Conservation (phyloP, 1,140 invertebrate genomes). For the Caenorhabditis remanei region DNA sequence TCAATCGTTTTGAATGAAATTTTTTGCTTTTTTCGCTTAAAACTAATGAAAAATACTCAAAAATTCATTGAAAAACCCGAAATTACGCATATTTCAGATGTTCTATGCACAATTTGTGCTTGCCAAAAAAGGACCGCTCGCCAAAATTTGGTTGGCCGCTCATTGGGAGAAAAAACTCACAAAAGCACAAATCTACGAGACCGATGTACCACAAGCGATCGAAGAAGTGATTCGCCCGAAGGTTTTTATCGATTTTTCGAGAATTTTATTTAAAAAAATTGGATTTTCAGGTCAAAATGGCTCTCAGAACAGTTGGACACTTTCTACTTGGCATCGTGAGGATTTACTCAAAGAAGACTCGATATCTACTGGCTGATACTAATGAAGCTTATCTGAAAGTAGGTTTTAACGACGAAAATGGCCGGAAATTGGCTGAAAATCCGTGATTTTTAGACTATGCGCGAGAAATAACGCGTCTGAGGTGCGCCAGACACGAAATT, state of each 20-base stretch:
- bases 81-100: constrained; percentile 69
- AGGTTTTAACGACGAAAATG: constrained; percentile 87
- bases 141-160: constrained; percentile 90
- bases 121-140: constrained; percentile 77
- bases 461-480: too few relatives aligned
- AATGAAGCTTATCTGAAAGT: constrained; percentile 98
- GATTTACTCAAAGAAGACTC: constrained; percentile 98
- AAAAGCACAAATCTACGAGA: constrained; percentile 99
- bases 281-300: constrained; percentile 89
- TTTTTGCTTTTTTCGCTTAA: background rate
- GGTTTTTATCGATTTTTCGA: constrained; percentile 79
- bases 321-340: constrained; percentile 95
- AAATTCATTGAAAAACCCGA: background rate
- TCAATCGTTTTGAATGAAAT: background rate
- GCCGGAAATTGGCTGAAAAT: too few relatives aligned
- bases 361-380: constrained; percentile 97
- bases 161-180: constrained; percentile 99
- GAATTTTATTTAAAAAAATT: background rate
- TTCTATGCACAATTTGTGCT: constrained; percentile 78
- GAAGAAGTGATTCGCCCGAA: constrained; percentile 98
- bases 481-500: too few relatives aligned
- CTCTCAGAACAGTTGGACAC: constrained; percentile 96
- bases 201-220: constrained; percentile 98
- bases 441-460: too few relatives aligned
- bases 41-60: background rate